phyloP scores from a whole-genome alignment of 2,888 invertebrate species.

The Amphipoea lucens region DNA sequence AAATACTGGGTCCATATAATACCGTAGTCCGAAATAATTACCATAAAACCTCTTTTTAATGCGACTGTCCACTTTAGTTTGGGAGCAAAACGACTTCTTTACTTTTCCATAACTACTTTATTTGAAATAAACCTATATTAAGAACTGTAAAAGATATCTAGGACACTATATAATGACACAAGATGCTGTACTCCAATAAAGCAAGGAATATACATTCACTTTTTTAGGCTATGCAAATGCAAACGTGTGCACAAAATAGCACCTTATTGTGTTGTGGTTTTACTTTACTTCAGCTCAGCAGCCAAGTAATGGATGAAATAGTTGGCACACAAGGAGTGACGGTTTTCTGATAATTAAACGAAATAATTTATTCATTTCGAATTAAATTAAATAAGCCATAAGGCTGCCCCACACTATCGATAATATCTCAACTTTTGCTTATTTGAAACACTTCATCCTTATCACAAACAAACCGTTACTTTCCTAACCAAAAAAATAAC shows the following conservation, averaged over 20 bases:
- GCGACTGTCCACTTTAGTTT: slow-evolving; percentile 23
- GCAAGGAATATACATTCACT: background rate
- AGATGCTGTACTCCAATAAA: background rate
- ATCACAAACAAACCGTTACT: slow-evolving; percentile 17
- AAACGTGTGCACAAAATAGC: background rate
- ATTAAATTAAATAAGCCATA: background rate
- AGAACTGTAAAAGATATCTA: slow-evolving; percentile 18
- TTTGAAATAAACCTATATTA: slow-evolving; percentile 7
- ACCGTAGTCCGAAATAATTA: slow-evolving; percentile 11
- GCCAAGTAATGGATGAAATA: background rate
- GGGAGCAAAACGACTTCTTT: slow-evolving; percentile 6
- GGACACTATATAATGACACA: background rate
- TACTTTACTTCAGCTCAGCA: background rate
- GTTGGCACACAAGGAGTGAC: background rate
- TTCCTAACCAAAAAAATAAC: background rate
- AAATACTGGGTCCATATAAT: slow-evolving; percentile 40
- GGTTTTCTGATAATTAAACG: background rate
- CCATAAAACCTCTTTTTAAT: background rate
- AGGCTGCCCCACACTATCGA: background rate
- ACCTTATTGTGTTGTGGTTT: background rate
- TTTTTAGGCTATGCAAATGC: background rate
- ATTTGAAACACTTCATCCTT: slow-evolving; percentile 32
- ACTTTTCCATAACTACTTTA: slow-evolving; percentile 35
- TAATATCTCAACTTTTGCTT: slow-evolving; percentile 47
- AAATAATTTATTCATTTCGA: slow-evolving; percentile 6